Evolutionary conservation across 2,888 invertebrate species (phyloP), one percentile per base, ranked within the genome.

Genomic region (Parasteatoda lunata): DNA sequence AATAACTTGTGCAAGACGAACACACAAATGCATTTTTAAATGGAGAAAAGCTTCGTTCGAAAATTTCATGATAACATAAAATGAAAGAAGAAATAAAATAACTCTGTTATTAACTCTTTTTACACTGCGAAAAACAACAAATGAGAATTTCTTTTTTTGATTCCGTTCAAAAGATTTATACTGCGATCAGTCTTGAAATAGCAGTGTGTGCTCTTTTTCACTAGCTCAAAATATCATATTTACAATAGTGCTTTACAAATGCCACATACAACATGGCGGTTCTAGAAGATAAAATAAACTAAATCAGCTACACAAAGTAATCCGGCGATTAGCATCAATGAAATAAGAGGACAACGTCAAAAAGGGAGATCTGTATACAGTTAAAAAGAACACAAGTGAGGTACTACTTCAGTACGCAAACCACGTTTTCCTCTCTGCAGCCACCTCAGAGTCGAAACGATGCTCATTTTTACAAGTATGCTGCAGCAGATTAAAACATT

Each of bases 1-100:
- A 82, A 73, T 81, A 86, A 86, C 77, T 82, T 88, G 87, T 88
- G 87, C 87, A 77, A 86, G 81, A 86, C 81, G 70, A 80, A 85
- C 80, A 85, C 85, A 75, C 77, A 85, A 85, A 85, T 80, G 80
- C 80, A 80, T 79, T 84, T 59, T 49, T 70, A n/a, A 54, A 70
- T 52, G 76, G 80, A 76, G 80, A 80, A 77, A 84, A 78, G 71
- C 78, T 77, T 73, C 45, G 51, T 71, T 73, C 52, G 72, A 80
- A 66, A 80, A 80, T 64, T 75, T 65, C 65, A 76, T 64, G 30
- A 48, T 66, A 85, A 85, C 76, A 65, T 30, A 77, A 80, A 48
- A 54, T 51, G 73, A 70, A 45, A 70, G 71, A 77, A n/a, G 69
- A 72, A 73, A 77, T 69, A 70, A 76, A 84, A 70, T 47, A 48